Evolutionary conservation across 2,797 vertebrate species (phyloP).

Genomic region (Delichon dasypus): DNA sequence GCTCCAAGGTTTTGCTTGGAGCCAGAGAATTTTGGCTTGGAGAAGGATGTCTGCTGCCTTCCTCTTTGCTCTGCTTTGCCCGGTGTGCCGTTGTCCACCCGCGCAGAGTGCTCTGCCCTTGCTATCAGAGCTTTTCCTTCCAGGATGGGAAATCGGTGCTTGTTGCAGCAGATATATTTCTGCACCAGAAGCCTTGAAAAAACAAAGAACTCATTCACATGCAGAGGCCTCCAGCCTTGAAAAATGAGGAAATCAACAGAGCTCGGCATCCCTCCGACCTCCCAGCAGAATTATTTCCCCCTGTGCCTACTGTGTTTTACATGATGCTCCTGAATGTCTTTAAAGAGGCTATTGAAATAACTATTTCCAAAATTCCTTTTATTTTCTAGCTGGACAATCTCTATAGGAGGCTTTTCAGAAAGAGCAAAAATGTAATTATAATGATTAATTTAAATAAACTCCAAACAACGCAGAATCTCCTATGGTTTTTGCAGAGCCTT

Average conservation of each 20-base stretch:
- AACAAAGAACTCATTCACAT: constrained; percentile 40
- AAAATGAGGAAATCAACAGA: constrained; percentile 51
- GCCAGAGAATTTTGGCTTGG: background rate
- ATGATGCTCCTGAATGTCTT: constrained; percentile 22
- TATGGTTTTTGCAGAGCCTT: background rate
- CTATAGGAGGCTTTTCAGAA: constrained; percentile 8
- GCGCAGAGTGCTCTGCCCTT: background rate
- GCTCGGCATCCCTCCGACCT: background rate
- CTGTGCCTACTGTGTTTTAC: constrained; percentile 22
- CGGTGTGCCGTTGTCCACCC: background rate
- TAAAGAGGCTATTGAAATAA: constrained; percentile 12
- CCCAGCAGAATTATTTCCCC: constrained; percentile 27
- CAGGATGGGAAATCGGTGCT: background rate
- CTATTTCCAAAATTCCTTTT: constrained; percentile 34
- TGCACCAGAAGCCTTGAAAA: constrained; percentile 40
- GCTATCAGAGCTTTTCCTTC: background rate
- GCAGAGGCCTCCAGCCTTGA: constrained; percentile 40
- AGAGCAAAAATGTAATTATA: constrained; percentile 35
- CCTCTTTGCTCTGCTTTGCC: background rate
- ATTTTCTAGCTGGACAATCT: constrained; percentile 22
- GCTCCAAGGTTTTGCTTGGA: background rate
- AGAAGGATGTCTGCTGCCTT: background rate
- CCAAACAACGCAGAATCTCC: background rate
- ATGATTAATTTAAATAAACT: constrained; percentile 51
- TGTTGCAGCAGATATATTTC: constrained; percentile 31